Evolutionary conservation across 2,797 vertebrate genomes (phyloP), one percentile per base, ranked within the genome.

Genomic region (Cichlasoma orientale): DNA sequence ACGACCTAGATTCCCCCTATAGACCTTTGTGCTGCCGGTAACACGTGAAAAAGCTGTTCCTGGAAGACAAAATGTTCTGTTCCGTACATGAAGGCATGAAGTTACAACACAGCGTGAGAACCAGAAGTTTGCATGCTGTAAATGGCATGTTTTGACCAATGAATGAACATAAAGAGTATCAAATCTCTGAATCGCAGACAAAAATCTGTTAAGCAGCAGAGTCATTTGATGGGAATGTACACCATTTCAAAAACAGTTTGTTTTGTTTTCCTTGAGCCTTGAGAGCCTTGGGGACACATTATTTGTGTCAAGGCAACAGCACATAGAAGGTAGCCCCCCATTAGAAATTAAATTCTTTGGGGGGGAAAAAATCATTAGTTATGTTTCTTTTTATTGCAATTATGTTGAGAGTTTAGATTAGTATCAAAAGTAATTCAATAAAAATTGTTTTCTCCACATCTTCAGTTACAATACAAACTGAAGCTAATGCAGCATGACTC

Each of bases 1-100:
- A 14, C 81, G 56, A 78, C 76, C 87, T 75, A 66, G 55, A 78
- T 87, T 74, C 14, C 38, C 16, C n/a, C 58, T 10, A 31, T 56
- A 18, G 56, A 13, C 6, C 11, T 41, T 2, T 23, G 25, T 47
- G 56, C 57, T 82, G 33, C 73, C 79, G 53, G 44, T 70, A 57
- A 61, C n/a, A 13, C 16, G 3, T n/a, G 44, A 74, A 74, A 50
- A 58, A 44, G n/a, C 44, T 21, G 56, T 82, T 84, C 33, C 6
- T 63, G 41, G 31, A 72, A 52, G 13, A 75, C 18, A 23, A 56
- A 27, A 29, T 29, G 33, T 58, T 29, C 29, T 21, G 38, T 63
- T 73, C 3, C 31, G 21, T 8, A 57, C 13, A 71, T 41, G 47
- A 68, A 68, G 29, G 41, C 61, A 29, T 27, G 41, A 29, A 1